Evolutionary conservation across 1,140 invertebrate genomes (phyloP), one percentile per base, ranked within the genome.

Genomic region (Drosophila littoralis): DNA sequence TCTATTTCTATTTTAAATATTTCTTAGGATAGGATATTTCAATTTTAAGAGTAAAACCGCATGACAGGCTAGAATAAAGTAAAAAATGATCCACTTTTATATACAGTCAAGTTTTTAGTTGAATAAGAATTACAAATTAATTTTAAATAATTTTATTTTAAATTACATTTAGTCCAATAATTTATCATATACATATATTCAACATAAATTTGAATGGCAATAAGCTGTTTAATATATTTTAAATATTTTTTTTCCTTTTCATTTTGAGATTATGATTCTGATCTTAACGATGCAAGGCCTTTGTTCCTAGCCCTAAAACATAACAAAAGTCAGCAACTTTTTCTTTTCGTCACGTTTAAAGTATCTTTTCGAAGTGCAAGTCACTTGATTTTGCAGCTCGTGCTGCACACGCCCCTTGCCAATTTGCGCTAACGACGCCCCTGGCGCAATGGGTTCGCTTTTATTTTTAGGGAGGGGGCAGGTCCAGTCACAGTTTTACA

Each of bases 401-500:
- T 60, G 69, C 65, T 38, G 35, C 38, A 42, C 55, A 66, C 63
- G 61, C 59, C 61, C 67, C 48, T 77, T 79, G 76, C 54, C 77
- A 88, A 86, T 82, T 76, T 82, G 50, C 67, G 60, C 71, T 85
- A 88, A 86, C 83, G 76, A 86, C 83, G 83, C 83, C 83, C 54
- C 72, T 88, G 83, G 59, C 77, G 72, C 81, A 10, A 38, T 63
- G 54, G 72, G 72, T 7, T 63, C 33, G 63, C 54, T 36, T 17
- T 51, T 48, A 63, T 48, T 65, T 64, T 61, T 2, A 9, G 8
- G 51, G 36, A 7, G 13, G 9, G 54, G 57, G 46, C 43, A 64
- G 46, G 66, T 79, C 58, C 66, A 82, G 80, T 82, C 80, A 57
- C 80, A 82, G 79, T 75, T 79, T 79, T 76, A 76, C 67, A 75